Evolutionary conservation across 2,113 vertebrate species (phyloP).

Genomic region (Pollimyrus isidori): DNA sequence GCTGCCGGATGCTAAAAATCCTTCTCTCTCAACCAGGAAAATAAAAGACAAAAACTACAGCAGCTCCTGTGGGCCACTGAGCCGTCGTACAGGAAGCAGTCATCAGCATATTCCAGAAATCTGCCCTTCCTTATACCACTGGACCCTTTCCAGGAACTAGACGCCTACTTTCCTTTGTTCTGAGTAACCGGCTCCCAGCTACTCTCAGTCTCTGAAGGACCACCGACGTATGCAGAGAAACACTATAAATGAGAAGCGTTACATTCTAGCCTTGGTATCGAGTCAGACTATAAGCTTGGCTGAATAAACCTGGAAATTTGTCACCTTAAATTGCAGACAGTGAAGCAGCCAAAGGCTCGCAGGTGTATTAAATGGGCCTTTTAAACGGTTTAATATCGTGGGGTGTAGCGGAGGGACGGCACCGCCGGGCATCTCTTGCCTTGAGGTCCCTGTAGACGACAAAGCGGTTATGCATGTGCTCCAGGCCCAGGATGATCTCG

Average conservation of each 20-base stretch:
- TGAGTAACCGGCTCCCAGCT: neutral
- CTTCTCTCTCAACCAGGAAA: neutral
- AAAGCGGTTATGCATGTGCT: conserved; percentile 94
- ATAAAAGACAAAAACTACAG: neutral
- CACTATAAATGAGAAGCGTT: neutral
- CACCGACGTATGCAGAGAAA: neutral
- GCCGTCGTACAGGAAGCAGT: neutral
- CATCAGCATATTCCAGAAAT: neutral
- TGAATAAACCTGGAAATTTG: neutral
- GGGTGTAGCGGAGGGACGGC: neutral
- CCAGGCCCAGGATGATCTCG: conserved; percentile 91
- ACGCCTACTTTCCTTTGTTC: neutral
- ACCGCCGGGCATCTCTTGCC: conserved; percentile 49
- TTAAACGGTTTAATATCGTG: neutral
- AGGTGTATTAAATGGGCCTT: neutral
- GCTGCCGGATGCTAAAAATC: neutral
- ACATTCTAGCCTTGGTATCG: neutral
- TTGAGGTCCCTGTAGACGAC: conserved; percentile 96
- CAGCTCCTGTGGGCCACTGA: neutral
- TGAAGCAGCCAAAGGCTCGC: neutral
- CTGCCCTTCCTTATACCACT: neutral
- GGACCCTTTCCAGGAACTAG: neutral
- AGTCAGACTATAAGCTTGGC: neutral
- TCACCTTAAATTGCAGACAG: neutral
- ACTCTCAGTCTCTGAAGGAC: neutral